These are phyloP conservation scores for Rhynchophorus ferrugineus DNA, from an alignment of 1,140 invertebrate genomes.

Conservation along the genomic window DNA sequence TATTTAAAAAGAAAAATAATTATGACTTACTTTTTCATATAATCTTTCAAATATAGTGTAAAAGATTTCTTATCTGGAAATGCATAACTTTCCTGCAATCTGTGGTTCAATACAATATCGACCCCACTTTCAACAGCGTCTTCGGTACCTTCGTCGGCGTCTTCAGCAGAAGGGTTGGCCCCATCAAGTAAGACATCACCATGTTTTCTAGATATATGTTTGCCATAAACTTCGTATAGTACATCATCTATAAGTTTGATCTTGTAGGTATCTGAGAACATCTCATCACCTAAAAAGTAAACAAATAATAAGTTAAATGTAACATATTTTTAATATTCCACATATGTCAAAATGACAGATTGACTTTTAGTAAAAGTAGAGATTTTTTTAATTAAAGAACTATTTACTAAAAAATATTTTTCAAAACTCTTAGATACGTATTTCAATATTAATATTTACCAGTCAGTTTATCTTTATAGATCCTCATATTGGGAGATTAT, in stretches of 20 bases:
- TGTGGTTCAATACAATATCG: constrained; percentile 89
- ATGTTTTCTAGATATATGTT: constrained; percentile 63
- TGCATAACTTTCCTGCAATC: constrained; percentile 77
- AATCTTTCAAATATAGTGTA: constrained; percentile 88
- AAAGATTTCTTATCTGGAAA: constrained; percentile 86
- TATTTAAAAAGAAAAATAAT: neutral
- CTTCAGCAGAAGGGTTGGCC: constrained; percentile 89
- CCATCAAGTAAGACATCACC: constrained; percentile 79
- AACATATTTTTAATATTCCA: constrained; percentile 1
- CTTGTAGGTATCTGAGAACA: constrained; percentile 97
- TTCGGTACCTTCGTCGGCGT: constrained; percentile 79
- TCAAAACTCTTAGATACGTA: neutral
- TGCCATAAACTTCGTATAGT: constrained; percentile 91
- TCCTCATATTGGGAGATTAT: constrained; percentile 79
- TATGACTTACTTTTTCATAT: constrained; percentile 84
- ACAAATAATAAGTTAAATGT: constrained; percentile 5
- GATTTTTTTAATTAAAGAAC: constrained; percentile 9
- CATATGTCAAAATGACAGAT: constrained; percentile 19
- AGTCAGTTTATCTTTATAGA: constrained; percentile 91
- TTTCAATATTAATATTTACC: constrained; percentile 58
- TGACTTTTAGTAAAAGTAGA: constrained; percentile 10
- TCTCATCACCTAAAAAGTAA: constrained; percentile 79
- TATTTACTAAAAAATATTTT: constrained; percentile 9
- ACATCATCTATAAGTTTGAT: constrained; percentile 89
- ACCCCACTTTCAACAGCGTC: constrained; percentile 68